Percentiles rank a stretch among this genome's conserved stretches.
Conservation (phyloP, 2,888 invertebrate genomes). For the Oscheius sp. region DNA sequence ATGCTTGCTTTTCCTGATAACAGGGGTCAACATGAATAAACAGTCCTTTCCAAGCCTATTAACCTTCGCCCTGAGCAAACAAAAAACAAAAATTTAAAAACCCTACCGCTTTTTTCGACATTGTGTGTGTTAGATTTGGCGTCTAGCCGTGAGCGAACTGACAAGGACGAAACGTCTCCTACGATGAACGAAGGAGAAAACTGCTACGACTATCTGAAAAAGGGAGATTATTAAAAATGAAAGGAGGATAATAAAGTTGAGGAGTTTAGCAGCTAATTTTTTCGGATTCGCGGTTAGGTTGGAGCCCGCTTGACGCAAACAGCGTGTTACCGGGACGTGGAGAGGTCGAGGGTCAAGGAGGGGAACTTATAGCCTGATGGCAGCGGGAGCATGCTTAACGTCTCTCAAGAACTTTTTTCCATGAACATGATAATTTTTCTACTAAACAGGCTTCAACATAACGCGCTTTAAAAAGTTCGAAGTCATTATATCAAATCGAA, state of each 20-base stretch:
- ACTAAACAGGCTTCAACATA: background rate
- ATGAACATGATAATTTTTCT: background rate
- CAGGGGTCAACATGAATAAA: background rate
- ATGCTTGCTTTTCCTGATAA: background rate
- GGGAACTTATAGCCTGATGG: background rate
- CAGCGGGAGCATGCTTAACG: no score
- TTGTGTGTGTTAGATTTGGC: constrained; percentile 22
- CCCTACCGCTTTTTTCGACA: constrained; percentile 39
- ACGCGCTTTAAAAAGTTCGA: no score
- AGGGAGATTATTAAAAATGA: background rate
- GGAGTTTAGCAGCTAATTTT: background rate
- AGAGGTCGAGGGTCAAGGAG: constrained; percentile 29
- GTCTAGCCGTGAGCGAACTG: constrained; percentile 16
- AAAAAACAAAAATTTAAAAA: constrained; percentile 5
- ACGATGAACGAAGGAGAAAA: constrained; percentile 5
- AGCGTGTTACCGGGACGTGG: constrained; percentile 32
- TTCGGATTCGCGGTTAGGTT: background rate
- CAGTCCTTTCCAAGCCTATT: background rate
- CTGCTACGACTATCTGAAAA: constrained; percentile 23
- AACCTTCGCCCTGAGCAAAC: background rate
- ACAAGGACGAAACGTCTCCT: constrained; percentile 1
- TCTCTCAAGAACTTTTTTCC: no score
- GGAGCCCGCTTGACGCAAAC: constrained; percentile 30
- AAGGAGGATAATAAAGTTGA: background rate
- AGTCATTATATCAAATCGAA: no score